Evolutionary conservation across 2,113 vertebrate species (phyloP), one percentile per base, ranked within the genome.

Genomic region (Caretta caretta): DNA sequence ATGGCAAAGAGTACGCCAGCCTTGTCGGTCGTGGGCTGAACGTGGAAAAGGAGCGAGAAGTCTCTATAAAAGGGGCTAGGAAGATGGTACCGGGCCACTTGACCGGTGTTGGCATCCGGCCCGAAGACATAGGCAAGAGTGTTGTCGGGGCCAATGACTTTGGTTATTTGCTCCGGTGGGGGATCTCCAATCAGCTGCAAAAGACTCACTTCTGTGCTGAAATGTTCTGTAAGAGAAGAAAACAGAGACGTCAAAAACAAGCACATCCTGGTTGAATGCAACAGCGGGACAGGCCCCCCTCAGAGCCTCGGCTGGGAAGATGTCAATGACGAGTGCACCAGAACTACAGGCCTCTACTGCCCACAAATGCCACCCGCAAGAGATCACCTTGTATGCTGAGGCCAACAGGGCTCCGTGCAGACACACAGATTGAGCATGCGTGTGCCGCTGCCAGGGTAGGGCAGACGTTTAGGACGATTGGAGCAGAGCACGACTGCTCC

Each of bases 131-230:
- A 99, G 76, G 98, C 98, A 0, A 98, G 98, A 49, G 90, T 98
- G 83, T 98, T 98, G 69, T 99, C 98, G 0, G 98, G 98, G 50
- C 98, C 99, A 0, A 97, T 97, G 14, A 98, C 96, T 86, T 95
- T 98, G 13, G 96, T 93, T 95, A 99, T 98, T 46, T 99, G 98
- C 38, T 90, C 97, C 0, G 99, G 99, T 0, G 98, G 98, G 4
- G 99, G 99, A 80, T 99, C 99, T 80, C 99, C 99, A 0, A 99
- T 99, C 89, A 99, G 98, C 96, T 99, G 99, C 90, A 98, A 97
- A 25, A 99, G 98, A 27, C 99, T 98, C 93, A 99, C 98, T 62
- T 99, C 99, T 0, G 90, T 57, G 27, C 53, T 86, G 9, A 59
- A 31, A 13, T 94, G 96, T 80, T 98, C 99, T 99, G 97, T 49